A percentile compares a stretch with the other conserved stretches of the same genome.
Conservation (phyloP, 2,888 invertebrate species). For the Scaptomyza cyrtandrae region DNA sequence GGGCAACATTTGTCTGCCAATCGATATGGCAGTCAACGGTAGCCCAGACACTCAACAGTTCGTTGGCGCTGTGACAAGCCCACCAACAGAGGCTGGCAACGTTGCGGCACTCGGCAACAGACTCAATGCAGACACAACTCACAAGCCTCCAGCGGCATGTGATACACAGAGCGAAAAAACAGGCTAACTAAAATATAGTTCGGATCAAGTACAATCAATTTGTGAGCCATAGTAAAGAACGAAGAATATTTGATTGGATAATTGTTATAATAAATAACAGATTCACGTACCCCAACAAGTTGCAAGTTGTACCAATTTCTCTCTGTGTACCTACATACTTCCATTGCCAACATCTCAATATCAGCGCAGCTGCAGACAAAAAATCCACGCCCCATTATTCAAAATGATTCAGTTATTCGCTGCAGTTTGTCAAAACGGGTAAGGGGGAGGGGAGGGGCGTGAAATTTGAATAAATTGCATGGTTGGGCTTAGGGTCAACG, state of each 20-base stretch:
- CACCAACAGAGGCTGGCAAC: slow-evolving; percentile 48
- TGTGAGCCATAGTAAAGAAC: no score
- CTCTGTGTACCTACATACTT: neutral
- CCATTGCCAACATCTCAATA: slow-evolving; percentile 43
- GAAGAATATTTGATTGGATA: no score
- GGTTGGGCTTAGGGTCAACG: slow-evolving; percentile 37
- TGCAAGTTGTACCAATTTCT: neutral
- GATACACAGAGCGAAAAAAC: no score
- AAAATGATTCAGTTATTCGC: slow-evolving; percentile 45
- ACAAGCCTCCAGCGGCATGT: slow-evolving; percentile 31
- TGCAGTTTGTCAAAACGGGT: slow-evolving; percentile 1
- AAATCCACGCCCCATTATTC: slow-evolving; percentile 31
- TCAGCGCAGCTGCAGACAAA: slow-evolving; percentile 29
- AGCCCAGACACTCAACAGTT: slow-evolving; percentile 57
- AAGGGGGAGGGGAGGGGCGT: slow-evolving; percentile 11
- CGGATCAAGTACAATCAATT: no score
- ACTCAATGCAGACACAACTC: slow-evolving; percentile 47
- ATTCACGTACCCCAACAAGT: no score
- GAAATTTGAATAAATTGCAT: slow-evolving; percentile 48
- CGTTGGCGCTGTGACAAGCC: slow-evolving; percentile 69
- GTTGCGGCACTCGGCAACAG: slow-evolving; percentile 22
- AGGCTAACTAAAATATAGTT: neutral
- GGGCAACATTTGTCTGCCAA: slow-evolving; percentile 31
- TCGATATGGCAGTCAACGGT: slow-evolving; percentile 31
- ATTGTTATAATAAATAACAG: no score